These are phyloP conservation scores for Neosilurus mollespiculum DNA, from an alignment of 2,797 vertebrate genomes.

Conservation along the genomic window DNA sequence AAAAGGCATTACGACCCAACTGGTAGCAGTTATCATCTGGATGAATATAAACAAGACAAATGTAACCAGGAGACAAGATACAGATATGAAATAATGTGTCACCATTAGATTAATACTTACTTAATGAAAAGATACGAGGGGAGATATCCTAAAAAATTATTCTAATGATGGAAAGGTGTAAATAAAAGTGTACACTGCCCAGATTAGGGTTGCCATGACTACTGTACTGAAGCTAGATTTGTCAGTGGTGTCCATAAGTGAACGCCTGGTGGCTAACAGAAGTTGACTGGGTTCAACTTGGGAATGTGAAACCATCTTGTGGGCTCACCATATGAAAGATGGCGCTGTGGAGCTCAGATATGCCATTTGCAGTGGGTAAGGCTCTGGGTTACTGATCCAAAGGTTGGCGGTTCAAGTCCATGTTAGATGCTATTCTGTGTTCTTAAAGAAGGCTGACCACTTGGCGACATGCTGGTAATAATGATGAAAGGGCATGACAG, in stretches of 20 bases:
- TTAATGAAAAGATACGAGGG: not conserved
- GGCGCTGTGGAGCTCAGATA: too few species aligned
- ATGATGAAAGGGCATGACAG: not conserved
- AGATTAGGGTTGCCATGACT: not conserved
- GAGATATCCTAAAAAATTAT: not conserved
- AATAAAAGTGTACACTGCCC: not conserved
- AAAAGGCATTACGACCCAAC: not conserved
- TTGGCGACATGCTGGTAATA: not conserved
- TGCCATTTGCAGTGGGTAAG: not conserved
- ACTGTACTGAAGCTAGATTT: not conserved
- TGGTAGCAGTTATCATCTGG: not conserved
- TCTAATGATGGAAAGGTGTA: not conserved
- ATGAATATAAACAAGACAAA: conserved; percentile 9
- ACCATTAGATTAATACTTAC: not conserved
- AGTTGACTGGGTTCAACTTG: not conserved
- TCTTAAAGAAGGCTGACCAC: not conserved
- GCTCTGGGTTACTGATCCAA: too few species aligned
- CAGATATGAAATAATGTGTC: not conserved
- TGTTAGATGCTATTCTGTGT: not conserved
- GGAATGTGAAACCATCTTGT: not conserved
- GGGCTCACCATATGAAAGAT: not conserved
- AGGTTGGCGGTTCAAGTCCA: too few species aligned
- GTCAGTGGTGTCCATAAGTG: not conserved
- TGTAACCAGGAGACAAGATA: not conserved
- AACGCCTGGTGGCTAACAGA: not conserved